Evolutionary conservation across 2,113 vertebrate species (phyloP), one percentile per base, ranked within the genome.

Genomic region (Oryzias woworae): DNA sequence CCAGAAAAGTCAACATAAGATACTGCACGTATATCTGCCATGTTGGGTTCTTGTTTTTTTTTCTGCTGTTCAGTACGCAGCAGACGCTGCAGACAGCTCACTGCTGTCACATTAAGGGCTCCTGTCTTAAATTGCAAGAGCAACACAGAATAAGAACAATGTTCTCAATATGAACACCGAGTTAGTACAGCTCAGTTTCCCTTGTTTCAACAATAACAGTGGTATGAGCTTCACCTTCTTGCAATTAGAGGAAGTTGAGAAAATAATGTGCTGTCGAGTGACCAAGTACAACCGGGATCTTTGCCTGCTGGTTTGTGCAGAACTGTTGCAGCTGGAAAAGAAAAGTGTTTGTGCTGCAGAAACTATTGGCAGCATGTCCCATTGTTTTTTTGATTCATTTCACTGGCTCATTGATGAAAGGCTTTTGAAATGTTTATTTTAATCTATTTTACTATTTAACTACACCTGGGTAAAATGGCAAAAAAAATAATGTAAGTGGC

Each of bases 241-340:
- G 26, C 8, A 66, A 49, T 43, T 2, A 50, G 45, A 46, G 65
- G 17, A 4, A 43, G 42, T 17, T 20, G 43, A n/a, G 16, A 44
- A 46, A 4, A 22, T 14, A 58, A 53, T n/a, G 7, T 53, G 12
- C 50, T 4, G 47, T 45, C 56, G 16, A 44, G 62, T 14, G 8
- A 47, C 20, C 62, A 13, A 7, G 20, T 59, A 50, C 66, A 72
- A 61, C 71, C 44, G 48, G 5, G 23, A 41, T 55, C 53, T 62
- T 49, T 60, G n/a, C 56, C 17, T 22, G 49, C 50, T 53, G 63
- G 44, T 62, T 26, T 7, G 46, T 53, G 55, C 47, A 62, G 53
- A 76, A 70, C 51, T 73, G 49, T 69, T 53, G 14, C 60, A 58
- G 57, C 62, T 71, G 67, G 73, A 75, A 75, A 81, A 75, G 69